Evolutionary conservation across 2,797 vertebrate genomes (phyloP).

Genomic region (Brachyrhaphis roseni): DNA sequence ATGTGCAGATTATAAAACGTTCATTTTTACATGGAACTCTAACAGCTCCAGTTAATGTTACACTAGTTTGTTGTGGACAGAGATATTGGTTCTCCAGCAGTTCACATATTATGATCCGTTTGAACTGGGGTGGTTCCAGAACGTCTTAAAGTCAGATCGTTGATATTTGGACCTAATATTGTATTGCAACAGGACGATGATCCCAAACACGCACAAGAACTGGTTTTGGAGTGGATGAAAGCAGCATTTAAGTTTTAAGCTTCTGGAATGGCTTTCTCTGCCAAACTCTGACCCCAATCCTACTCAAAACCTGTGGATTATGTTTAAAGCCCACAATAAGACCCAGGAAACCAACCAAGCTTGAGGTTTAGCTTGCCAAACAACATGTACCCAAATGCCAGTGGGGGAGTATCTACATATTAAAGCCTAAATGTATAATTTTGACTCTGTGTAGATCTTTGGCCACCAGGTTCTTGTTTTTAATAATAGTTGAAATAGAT

Average conservation of each 20-base stretch:
- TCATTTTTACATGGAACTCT: neutral
- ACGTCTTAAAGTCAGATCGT: neutral
- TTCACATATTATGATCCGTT: neutral
- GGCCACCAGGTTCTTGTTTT: neutral
- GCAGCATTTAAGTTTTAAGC: neutral
- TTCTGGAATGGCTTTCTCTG: neutral
- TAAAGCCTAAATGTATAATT: neutral
- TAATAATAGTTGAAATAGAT: neutral
- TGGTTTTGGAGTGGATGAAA: neutral
- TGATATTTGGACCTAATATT: neutral
- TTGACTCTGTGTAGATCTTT: neutral
- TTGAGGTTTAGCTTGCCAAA: neutral
- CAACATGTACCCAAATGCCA: neutral
- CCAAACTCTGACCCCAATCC: neutral
- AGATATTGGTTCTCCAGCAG: neutral
- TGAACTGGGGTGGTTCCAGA: neutral
- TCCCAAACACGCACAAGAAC: neutral
- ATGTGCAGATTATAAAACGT: neutral
- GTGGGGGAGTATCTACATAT: neutral
- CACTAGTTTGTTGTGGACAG: neutral
- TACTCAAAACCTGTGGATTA: neutral
- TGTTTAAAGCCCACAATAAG: neutral
- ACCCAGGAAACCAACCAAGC: neutral
- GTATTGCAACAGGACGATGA: neutral
- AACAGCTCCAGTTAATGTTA: neutral